A percentile compares a stretch with the other conserved stretches of the same genome.
These are phyloP conservation scores for Parazoanthus swiftii DNA, from an alignment of 92 coral and sea anemone species.

Conservation along the genomic window DNA sequence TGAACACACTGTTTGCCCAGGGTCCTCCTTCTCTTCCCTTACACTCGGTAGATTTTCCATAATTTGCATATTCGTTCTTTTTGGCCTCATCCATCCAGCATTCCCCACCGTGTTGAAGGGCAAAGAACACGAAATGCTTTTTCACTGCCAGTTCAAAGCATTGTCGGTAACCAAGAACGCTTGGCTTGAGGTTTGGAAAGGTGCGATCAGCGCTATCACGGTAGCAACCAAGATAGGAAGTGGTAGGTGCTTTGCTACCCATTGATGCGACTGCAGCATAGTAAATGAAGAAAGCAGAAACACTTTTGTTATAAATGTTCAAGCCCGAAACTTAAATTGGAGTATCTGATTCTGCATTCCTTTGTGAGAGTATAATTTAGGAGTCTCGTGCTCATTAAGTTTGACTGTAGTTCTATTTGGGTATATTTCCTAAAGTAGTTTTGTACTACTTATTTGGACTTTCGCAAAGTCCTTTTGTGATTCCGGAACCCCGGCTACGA, in stretches of 20 bases:
- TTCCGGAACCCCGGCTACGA: no score
- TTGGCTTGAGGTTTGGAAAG: background rate
- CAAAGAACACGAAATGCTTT: background rate
- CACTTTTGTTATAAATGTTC: no score
- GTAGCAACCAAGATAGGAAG: background rate
- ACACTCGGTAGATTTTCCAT: background rate
- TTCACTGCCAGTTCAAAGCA: background rate
- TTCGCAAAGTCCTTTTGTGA: no score
- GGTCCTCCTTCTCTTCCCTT: background rate
- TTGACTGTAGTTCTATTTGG: no score
- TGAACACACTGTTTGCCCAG: background rate
- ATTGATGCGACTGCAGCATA: background rate
- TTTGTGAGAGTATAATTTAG: no score
- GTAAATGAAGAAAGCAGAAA: no score
- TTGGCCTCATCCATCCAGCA: background rate
- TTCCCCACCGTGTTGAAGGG: background rate
- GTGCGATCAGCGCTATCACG: background rate
- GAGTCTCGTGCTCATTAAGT: no score
- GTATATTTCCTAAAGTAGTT: no score
- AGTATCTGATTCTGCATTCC: background rate
- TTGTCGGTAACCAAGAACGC: background rate
- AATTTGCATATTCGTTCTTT: background rate
- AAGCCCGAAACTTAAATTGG: background rate
- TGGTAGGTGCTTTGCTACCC: background rate
- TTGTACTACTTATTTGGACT: no score